Percentiles rank a stretch among this genome's conserved stretches.
These are phyloP conservation scores for Metellina segmentata DNA, from an alignment of 2,888 invertebrate species.

Conservation along the genomic window DNA sequence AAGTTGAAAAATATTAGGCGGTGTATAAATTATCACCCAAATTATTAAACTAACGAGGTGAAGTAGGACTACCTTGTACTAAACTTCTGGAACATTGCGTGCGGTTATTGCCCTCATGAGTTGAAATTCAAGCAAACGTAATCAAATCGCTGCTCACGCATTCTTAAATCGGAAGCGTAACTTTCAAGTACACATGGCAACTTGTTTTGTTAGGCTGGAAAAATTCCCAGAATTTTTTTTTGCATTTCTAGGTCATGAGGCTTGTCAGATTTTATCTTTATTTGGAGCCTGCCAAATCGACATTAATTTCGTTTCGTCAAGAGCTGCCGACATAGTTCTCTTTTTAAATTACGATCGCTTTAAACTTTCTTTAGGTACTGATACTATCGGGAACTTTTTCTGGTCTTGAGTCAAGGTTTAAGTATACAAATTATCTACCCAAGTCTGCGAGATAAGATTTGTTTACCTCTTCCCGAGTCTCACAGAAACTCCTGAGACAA, in stretches of 20 bases:
- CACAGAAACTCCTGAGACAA: neutral
- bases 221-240: neutral
- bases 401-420: neutral
- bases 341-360: neutral
- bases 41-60: too few relatives aligned
- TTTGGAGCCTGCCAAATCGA: slow-evolving; percentile 4
- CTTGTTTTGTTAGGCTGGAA: neutral
- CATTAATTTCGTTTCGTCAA: neutral
- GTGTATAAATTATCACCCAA: too few relatives aligned
- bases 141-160: neutral
- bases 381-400: neutral
- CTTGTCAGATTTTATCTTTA: slow-evolving; percentile 11
- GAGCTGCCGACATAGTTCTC: slow-evolving; percentile 9
- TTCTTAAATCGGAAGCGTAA: neutral
- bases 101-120: neutral
- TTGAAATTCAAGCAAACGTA: neutral
- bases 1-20: too few relatives aligned
- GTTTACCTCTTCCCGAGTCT: too few relatives aligned
- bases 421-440: neutral
- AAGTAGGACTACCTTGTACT: too few relatives aligned
- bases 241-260: neutral
- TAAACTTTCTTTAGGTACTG: neutral
- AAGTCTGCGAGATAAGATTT: neutral
- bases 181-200: neutral
- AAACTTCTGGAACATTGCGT: neutral